Conservation (phyloP, 2,113 vertebrate genomes). For the Plectropomus leopardus region DNA sequence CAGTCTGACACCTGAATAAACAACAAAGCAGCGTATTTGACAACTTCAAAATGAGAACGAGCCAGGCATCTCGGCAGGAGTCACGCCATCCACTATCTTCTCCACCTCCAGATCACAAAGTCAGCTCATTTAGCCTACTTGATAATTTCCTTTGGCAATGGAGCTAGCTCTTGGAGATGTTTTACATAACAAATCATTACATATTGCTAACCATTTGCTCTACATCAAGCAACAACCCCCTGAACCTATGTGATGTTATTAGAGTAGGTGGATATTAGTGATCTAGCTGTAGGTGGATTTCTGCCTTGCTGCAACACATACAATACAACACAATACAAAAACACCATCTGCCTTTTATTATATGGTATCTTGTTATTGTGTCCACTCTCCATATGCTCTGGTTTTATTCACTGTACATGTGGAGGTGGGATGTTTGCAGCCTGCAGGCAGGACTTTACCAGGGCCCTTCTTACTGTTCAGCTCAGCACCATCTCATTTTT, state of each 20-base stretch:
- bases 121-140: no score
- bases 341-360: no score
- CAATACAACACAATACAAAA: background rate
- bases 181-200: background rate
- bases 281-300: background rate
- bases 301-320: background rate
- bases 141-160: no score
- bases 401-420: background rate
- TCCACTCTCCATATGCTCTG: background rate
- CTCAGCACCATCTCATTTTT: conserved; percentile 15
- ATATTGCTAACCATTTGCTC: background rate
- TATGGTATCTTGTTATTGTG: background rate
- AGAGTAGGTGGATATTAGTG: background rate
- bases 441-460: background rate
- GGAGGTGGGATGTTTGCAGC: conserved; percentile 8
- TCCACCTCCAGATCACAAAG: no score
- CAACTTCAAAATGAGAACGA: no score
- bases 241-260: background rate
- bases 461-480: background rate
- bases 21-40: no score
- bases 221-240: background rate
- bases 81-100: no score
- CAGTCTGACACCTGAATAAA: no score
- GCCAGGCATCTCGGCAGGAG: no score
- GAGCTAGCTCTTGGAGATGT: background rate